These are phyloP conservation scores for Paramormyrops kingsleyae DNA, from an alignment of 2,113 vertebrate species.

Conservation along the genomic window DNA sequence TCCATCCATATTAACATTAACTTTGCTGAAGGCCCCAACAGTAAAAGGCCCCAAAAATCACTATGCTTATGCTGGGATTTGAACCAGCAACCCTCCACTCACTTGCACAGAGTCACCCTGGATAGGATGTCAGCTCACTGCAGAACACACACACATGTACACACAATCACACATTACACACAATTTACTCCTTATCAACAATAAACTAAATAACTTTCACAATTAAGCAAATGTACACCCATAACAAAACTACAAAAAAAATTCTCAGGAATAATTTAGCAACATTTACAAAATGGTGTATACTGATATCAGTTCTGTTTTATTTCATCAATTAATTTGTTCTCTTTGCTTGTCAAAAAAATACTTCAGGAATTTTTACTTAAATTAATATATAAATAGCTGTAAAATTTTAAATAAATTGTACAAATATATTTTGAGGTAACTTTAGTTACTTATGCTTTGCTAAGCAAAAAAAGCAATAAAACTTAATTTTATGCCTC, in stretches of 20 bases:
- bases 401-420: background rate
- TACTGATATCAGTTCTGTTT: background rate
- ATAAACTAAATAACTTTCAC: background rate
- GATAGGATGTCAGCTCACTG: background rate
- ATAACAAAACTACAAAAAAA: background rate
- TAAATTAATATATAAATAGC: background rate
- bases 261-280: background rate
- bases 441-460: background rate
- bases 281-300: background rate
- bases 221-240: background rate
- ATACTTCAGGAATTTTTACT: background rate
- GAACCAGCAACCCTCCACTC: background rate
- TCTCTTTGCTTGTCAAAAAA: background rate
- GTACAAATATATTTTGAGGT: background rate
- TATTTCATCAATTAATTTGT: background rate
- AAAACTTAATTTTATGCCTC: conserved; percentile 8
- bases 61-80: background rate
- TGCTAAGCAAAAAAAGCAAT: conserved; percentile 9
- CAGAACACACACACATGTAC: background rate
- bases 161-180: background rate
- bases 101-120: background rate
- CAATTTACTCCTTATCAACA: background rate
- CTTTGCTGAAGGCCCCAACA: background rate
- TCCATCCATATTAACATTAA: background rate
- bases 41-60: too few relatives aligned